Conservation (phyloP, 2,797 vertebrate species). For the Epinephelus awoara region DNA sequence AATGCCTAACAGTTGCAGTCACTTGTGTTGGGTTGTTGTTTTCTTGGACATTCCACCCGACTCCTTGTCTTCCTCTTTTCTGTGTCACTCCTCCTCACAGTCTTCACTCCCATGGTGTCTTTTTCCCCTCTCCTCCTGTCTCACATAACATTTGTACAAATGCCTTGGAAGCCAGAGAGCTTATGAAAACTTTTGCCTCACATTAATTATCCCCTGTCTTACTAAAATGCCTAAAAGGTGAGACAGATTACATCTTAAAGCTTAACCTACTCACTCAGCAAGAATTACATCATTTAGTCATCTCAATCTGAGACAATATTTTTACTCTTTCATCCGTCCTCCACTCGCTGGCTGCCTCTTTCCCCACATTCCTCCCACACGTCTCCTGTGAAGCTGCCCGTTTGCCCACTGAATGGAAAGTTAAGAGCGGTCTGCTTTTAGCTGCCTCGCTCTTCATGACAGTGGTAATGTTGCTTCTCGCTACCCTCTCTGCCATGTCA, state of each 20-base stretch:
- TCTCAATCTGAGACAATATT: conserved; percentile 57
- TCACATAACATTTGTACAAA: conserved; percentile 71
- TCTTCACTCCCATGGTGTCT: conserved; percentile 75
- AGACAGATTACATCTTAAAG: conserved; percentile 71
- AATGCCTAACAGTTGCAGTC: conserved; percentile 80
- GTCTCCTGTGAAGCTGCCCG: conserved; percentile 46
- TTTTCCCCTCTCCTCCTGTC: conserved; percentile 63
- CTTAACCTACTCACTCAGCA: conserved; percentile 65
- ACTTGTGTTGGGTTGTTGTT: conserved; percentile 68
- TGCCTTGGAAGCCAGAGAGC: conserved; percentile 72
- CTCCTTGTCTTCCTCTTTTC: conserved; percentile 60
- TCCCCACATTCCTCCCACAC: conserved; percentile 44
- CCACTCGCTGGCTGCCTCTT: conserved; percentile 37
- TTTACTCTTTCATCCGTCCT: conserved; percentile 64
- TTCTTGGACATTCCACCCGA: conserved; percentile 61
- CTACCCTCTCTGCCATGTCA: conserved; percentile 52
- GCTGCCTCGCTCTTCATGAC: conserved; percentile 28
- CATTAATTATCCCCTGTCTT: conserved; percentile 70
- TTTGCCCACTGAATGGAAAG: conserved; percentile 57
- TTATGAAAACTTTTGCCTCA: conserved; percentile 74
- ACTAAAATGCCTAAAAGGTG: conserved; percentile 66
- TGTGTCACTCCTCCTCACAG: conserved; percentile 65
- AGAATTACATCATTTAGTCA: conserved; percentile 65
- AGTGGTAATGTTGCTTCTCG: conserved; percentile 33
- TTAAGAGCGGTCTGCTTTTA: conserved; percentile 30